Evolutionary conservation across 1,140 invertebrate species (phyloP).

Genomic region (Reticulitermes speratus): DNA sequence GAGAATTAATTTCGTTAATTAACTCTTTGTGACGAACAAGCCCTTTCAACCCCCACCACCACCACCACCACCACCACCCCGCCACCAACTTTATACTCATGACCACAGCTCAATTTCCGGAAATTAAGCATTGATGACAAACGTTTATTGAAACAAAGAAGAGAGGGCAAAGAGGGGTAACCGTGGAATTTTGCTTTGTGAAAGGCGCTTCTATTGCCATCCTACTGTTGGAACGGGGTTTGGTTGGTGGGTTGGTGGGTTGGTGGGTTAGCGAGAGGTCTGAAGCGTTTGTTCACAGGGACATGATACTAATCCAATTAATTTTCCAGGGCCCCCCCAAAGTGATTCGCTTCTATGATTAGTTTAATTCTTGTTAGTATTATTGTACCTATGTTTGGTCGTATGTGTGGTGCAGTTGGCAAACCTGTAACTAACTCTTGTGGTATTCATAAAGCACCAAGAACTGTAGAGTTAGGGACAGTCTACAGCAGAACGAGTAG

Average conservation of each 20-base stretch:
- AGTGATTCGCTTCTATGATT: conserved; percentile 2
- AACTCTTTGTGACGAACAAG: background rate
- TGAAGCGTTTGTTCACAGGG: background rate
- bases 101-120: conserved; percentile 16
- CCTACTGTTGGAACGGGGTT: background rate
- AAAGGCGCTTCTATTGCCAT: background rate
- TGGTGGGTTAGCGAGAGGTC: background rate
- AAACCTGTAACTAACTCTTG: background rate
- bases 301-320: background rate
- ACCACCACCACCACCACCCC: background rate
- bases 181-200: conserved; percentile 14
- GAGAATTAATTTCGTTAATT: conserved; percentile 14
- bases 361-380: conserved; percentile 17
- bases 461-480: background rate
- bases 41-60: background rate
- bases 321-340: background rate
- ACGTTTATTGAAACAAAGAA: conserved; percentile 17
- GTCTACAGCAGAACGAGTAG: background rate
- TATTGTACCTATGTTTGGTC: background rate
- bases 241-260: background rate
- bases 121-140: conserved; percentile 4
- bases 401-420: background rate
- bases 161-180: background rate
- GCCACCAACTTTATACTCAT: background rate
- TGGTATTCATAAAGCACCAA: background rate